phyloP scores from a whole-genome alignment of 2,888 invertebrate genomes.

The Drosophila siamana region DNA sequence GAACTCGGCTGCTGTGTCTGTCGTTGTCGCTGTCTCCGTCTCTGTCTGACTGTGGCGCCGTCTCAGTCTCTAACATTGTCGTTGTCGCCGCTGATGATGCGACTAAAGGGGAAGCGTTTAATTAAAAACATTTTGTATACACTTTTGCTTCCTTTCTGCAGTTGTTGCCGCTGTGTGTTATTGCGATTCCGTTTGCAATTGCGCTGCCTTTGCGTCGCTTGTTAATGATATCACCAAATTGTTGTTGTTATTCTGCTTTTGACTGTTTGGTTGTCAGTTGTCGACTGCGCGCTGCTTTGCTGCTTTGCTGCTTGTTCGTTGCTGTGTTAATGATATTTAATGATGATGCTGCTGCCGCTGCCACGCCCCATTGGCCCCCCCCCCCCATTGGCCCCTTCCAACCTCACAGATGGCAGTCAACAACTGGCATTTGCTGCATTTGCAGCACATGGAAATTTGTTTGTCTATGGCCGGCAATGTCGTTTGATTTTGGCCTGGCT shows the following conservation, averaged over 20 bases:
- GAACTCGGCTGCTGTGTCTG: slow-evolving; percentile 5
- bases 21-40: background rate
- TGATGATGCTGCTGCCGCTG: slow-evolving; percentile 67
- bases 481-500: slow-evolving; percentile 69
- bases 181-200: slow-evolving; percentile 78
- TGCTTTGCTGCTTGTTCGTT: slow-evolving; percentile 65
- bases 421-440: slow-evolving; percentile 66
- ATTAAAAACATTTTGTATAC: slow-evolving; percentile 83
- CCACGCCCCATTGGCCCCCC: slow-evolving; percentile 14
- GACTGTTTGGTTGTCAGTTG: slow-evolving; percentile 54
- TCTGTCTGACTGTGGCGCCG: slow-evolving; percentile 21
- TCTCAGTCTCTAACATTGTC: slow-evolving; percentile 51
- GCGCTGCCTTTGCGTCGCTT: slow-evolving; percentile 63
- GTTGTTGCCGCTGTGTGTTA: slow-evolving; percentile 58
- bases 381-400: too few species aligned
- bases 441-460: slow-evolving; percentile 71
- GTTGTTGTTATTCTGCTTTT: slow-evolving; percentile 49
- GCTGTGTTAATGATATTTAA: slow-evolving; percentile 82
- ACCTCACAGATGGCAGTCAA: slow-evolving; percentile 26
- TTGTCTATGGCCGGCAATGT: slow-evolving; percentile 65
- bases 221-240: slow-evolving; percentile 77
- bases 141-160: slow-evolving; percentile 74
- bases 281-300: slow-evolving; percentile 42
- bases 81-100: slow-evolving; percentile 47
- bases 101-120: slow-evolving; percentile 75